Conservation (phyloP, 2,888 invertebrate genomes). For the Operophtera brumata region DNA sequence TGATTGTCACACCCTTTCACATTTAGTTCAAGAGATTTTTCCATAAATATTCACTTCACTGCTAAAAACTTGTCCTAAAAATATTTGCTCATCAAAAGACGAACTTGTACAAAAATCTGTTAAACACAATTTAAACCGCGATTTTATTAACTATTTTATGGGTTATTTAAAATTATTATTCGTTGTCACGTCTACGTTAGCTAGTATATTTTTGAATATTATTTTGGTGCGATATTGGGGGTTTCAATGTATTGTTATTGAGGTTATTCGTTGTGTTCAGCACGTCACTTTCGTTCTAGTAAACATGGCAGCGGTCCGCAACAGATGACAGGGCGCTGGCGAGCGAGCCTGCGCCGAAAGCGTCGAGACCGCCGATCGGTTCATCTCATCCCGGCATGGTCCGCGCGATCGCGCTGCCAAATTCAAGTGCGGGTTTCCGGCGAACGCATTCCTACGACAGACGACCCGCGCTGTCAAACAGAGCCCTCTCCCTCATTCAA, state of each 20-base stretch:
- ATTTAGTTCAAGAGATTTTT: conserved; percentile 13
- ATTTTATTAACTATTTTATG: conserved; percentile 29
- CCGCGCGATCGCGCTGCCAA: conserved; percentile 55
- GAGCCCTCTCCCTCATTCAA: conserved; percentile 45
- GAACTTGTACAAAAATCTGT: conserved; percentile 24
- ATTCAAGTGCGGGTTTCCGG: conserved; percentile 51
- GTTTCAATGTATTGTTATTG: conserved; percentile 58
- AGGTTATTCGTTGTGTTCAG: conserved; percentile 78
- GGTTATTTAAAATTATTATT: conserved; percentile 45
- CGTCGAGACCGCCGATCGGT: conserved; percentile 61
- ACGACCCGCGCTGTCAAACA: conserved; percentile 60
- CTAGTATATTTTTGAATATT: conserved; percentile 23
- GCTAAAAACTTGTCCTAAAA: conserved; percentile 24
- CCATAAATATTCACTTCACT: conserved; percentile 28
- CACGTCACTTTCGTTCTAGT: conserved; percentile 74
- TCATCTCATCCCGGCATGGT: conserved; percentile 68
- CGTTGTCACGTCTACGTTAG: conserved; percentile 61
- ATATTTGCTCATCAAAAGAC: conserved; percentile 27
- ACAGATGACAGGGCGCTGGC: conserved; percentile 78
- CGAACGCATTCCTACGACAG: conserved; percentile 37
- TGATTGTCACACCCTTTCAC: conserved; percentile 32
- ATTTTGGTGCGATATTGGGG: conserved; percentile 47
- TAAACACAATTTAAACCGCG: conserved; percentile 32
- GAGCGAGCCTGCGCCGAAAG: conserved; percentile 70
- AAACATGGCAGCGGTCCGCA: conserved; percentile 78